Evolutionary conservation across 2,113 vertebrate genomes (phyloP), one percentile per base, ranked within the genome.

Genomic region (Micronycteris hirsuta): DNA sequence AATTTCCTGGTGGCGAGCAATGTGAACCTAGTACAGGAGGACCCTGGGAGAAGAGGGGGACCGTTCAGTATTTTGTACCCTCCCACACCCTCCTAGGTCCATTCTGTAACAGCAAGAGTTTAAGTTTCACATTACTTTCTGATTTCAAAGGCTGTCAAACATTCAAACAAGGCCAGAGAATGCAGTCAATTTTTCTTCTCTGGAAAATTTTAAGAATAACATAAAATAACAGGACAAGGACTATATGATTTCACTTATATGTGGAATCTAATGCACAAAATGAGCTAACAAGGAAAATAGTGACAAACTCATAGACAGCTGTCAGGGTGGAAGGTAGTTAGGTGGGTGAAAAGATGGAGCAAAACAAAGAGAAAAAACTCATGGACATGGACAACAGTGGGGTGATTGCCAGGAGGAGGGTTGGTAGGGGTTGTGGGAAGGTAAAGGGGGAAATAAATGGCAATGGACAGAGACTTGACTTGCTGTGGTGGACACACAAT

Each of bases 71-170:
- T 58, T 58, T 58, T 58, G 22, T 56, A 22, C 20, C 20, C 54
- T 20, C 22, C 20, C 52, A 20, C 2, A 7, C 22, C 22, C 22
- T 58, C 56, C 56, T 10, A 9, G 8, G 20, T 58, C 56, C 56
- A 58, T 58, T 58, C 56, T 58, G 22, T 58, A 58, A 58, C 56
- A 24, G 22, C 33, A 20, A 78, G 71, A 81, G 6, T 82, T 54
- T 52, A 63, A 16, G 16, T 58, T 56, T 86, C 73, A 70, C 12
- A 20, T 65, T n/a, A 47, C 36, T 89, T 87, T 74, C 71, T 94
- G 63, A 91, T 96, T 94, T 96, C 81, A 91, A 93, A 68, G n/a
- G 3, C 73, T 90, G 49, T 92, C n/a, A n/a, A 85, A 73, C 52
- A 76, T 54, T 70, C 58, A 91, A 94, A 61, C 52, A 71, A 92